These are phyloP conservation scores for Helicoverpa armigera DNA, from an alignment of 1,140 invertebrate genomes.

Conservation along the genomic window DNA sequence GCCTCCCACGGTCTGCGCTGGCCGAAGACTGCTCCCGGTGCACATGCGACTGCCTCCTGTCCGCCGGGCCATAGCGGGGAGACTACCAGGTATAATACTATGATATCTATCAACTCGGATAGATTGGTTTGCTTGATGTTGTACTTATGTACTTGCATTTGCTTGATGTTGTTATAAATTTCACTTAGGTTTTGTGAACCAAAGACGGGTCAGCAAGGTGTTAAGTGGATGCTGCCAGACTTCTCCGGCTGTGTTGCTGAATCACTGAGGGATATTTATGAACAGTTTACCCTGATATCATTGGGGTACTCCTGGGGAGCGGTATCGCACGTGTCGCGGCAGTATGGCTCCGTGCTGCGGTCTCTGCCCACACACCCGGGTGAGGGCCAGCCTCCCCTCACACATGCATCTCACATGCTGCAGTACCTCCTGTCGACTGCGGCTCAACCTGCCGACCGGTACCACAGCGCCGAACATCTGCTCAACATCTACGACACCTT, in stretches of 20 bases:
- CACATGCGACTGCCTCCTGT: slow-evolving; percentile 75
- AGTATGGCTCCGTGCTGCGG: slow-evolving; percentile 85
- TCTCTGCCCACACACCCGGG: slow-evolving; percentile 87
- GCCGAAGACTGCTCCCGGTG: slow-evolving; percentile 82
- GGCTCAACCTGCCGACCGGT: slow-evolving; percentile 64
- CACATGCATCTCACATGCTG: slow-evolving; percentile 72
- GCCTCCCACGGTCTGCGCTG: slow-evolving; percentile 79
- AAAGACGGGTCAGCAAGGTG: slow-evolving; percentile 83
- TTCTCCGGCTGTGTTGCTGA: slow-evolving; percentile 91
- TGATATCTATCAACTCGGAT: too few relatives aligned
- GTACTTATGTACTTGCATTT: not conserved
- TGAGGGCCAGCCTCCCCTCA: slow-evolving; percentile 81
- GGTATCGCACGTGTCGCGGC: slow-evolving; percentile 76
- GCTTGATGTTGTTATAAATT: not conserved
- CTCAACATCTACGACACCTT: slow-evolving; percentile 77
- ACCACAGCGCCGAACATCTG: slow-evolving; percentile 68
- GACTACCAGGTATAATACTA: slow-evolving; percentile 72
- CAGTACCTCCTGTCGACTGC: slow-evolving; percentile 75
- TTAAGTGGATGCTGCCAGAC: slow-evolving; percentile 91
- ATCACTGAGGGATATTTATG: slow-evolving; percentile 88
- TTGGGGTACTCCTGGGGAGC: slow-evolving; percentile 90
- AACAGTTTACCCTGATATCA: slow-evolving; percentile 89
- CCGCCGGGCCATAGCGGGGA: slow-evolving; percentile 80
- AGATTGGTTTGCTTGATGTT: not conserved
- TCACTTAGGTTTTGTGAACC: slow-evolving; percentile 83